Percentiles rank a stretch among this genome's conserved stretches.
phyloP scores from a whole-genome alignment of 2,888 invertebrate genomes.

The Dynastes grantii region DNA sequence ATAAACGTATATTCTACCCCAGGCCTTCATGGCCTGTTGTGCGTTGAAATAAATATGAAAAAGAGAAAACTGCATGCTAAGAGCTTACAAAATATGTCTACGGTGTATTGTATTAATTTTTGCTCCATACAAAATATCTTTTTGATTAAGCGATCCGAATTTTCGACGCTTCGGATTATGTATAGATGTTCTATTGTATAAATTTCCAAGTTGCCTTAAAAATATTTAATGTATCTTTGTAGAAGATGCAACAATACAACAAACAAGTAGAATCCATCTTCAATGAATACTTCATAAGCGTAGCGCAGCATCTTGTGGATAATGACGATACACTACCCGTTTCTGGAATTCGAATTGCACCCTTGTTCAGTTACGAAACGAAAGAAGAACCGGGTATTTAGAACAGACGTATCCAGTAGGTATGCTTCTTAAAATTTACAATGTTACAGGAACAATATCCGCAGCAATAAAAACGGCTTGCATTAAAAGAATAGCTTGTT shows the following conservation, averaged over 20 bases:
- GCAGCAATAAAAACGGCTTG: conserved; percentile 50
- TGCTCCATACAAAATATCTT: no score
- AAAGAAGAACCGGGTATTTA: conserved; percentile 32
- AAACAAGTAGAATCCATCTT: conserved; percentile 53
- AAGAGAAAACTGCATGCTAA: no score
- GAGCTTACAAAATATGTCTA: no score
- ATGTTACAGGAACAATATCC: conserved; percentile 50
- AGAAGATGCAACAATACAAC: conserved; percentile 53
- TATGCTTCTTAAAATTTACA: background rate
- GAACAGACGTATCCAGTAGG: background rate
- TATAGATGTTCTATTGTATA: background rate
- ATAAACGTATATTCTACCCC: no score
- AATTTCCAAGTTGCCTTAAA: background rate
- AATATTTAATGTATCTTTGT: background rate
- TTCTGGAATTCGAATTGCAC: conserved; percentile 36
- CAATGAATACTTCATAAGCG: conserved; percentile 52
- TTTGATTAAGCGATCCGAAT: no score
- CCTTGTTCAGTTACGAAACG: conserved; percentile 12
- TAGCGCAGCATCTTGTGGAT: conserved; percentile 47
- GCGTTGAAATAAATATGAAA: no score
- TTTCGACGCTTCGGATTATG: no score
- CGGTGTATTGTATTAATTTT: no score
- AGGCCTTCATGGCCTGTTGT: no score
- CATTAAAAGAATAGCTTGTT: conserved; percentile 51
- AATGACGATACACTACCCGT: conserved; percentile 46